These are phyloP conservation scores for Machimus atricapillus DNA, from an alignment of 2,888 invertebrate species.

Conservation along the genomic window DNA sequence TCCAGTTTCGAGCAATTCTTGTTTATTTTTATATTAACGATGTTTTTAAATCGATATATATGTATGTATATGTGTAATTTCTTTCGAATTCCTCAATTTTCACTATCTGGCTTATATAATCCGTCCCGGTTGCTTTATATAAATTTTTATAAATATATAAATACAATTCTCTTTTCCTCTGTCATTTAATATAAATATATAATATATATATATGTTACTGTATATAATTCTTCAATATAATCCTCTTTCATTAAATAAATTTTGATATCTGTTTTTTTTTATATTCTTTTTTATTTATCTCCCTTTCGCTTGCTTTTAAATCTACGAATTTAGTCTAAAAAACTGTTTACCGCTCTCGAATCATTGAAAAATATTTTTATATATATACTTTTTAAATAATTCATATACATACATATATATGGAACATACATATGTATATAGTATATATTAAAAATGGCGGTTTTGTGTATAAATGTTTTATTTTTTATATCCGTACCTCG, in stretches of 20 bases:
- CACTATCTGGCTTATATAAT: not conserved
- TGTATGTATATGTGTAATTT: not conserved
- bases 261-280: conserved; percentile 2
- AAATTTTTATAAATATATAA: conserved; percentile 11
- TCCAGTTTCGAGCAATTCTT: too few species aligned
- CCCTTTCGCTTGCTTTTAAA: not conserved
- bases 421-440: not conserved
- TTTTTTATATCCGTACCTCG: not conserved
- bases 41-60: not conserved
- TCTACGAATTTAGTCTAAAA: not conserved
- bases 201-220: not conserved
- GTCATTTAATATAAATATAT: conserved; percentile 20
- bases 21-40: too few species aligned
- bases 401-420: not conserved
- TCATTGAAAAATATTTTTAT: not conserved
- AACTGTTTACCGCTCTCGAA: not conserved
- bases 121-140: not conserved
- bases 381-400: not conserved
- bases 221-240: not conserved
- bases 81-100: not conserved
- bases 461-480: not conserved
- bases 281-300: not conserved
- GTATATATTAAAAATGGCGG: not conserved
- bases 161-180: not conserved
- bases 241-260: conserved; percentile 21